Conservation (phyloP, 2,113 vertebrate genomes). For the Mesembrinibis cayennensis region DNA sequence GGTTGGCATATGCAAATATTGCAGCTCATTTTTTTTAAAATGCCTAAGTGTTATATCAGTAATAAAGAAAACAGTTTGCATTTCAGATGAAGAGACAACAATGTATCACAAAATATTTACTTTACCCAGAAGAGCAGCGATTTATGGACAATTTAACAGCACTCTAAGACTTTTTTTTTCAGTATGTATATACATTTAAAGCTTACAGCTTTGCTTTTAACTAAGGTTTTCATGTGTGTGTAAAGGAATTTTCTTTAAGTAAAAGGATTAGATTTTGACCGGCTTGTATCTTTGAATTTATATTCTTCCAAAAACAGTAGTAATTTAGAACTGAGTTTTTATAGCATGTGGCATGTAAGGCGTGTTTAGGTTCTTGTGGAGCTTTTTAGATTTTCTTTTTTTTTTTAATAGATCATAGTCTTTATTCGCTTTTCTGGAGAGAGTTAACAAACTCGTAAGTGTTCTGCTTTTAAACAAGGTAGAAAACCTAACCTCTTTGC, state of each 20-base stretch:
- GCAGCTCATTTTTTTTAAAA: background rate
- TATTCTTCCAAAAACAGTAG: background rate
- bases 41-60: background rate
- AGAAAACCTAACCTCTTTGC: background rate
- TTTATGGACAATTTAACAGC: background rate
- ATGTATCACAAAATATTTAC: background rate
- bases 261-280: background rate
- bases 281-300: background rate
- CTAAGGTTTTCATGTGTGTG: background rate
- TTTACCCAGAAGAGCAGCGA: background rate
- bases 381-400: background rate
- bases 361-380: background rate
- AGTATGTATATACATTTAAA: background rate
- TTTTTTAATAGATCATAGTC: background rate
- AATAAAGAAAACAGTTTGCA: conserved; percentile 10
- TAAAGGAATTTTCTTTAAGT: background rate
- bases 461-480: background rate
- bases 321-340: background rate
- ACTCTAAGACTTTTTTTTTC: background rate
- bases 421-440: background rate
- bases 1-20: background rate
- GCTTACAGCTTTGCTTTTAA: background rate
- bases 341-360: background rate
- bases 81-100: background rate
- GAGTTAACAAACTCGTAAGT: background rate